phyloP scores from a whole-genome alignment of 2,113 vertebrate genomes.

The Bubo blakistoni region DNA sequence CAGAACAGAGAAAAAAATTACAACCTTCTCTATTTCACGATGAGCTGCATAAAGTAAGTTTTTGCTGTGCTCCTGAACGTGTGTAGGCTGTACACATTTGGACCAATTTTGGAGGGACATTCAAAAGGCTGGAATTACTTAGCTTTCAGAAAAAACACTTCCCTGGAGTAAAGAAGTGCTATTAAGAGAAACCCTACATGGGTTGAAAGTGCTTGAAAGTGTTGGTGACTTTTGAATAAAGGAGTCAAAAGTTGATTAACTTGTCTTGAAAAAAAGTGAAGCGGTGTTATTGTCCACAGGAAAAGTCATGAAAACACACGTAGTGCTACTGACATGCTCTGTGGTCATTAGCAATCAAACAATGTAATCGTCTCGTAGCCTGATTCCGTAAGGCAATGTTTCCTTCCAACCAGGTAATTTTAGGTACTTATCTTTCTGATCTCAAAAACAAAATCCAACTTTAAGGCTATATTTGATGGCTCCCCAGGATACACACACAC shows the following conservation, averaged over 20 bases:
- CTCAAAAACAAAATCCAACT: background rate
- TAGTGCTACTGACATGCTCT: background rate
- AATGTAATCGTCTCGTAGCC: fast-evolving
- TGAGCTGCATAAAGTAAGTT: background rate
- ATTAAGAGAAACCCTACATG: background rate
- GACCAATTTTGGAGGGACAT: background rate
- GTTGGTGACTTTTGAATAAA: background rate
- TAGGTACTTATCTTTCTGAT: background rate
- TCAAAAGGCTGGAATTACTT: background rate
- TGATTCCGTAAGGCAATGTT: background rate
- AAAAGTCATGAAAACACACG: background rate
- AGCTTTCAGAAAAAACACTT: background rate
- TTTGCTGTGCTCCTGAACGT: background rate
- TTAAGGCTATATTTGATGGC: background rate
- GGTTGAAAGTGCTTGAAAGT: background rate
- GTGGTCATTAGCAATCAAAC: background rate
- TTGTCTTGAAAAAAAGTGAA: background rate
- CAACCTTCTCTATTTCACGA: fast-evolving
- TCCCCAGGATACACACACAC: background rate
- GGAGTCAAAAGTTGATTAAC: background rate
- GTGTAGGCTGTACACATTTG: background rate
- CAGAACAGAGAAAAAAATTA: background rate
- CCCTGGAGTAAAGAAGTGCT: background rate
- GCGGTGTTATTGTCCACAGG: background rate
- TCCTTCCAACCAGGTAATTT: background rate